Conservation (phyloP, 2,888 invertebrate species). For the Melinaea menophilus region DNA sequence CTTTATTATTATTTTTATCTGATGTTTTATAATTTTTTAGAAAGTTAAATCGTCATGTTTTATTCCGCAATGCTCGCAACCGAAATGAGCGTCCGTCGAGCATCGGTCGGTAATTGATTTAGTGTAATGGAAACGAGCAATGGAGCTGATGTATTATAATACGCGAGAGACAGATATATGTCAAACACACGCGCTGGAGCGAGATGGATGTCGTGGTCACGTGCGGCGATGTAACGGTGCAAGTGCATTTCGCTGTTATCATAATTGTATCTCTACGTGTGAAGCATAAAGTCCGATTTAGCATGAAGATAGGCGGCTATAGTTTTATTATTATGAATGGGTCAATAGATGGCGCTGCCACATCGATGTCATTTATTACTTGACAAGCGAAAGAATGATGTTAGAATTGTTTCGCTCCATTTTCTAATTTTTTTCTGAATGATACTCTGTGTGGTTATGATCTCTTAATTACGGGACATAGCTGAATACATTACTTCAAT, state of each 20-base stretch:
- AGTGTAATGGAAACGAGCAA: conserved; percentile 75
- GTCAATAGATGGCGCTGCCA: conserved; percentile 61
- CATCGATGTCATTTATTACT: conserved; percentile 44
- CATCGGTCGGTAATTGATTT: conserved; percentile 65
- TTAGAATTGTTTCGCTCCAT: conserved; percentile 19
- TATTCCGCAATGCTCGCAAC: conserved; percentile 36
- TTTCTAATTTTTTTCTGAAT: conserved; percentile 3
- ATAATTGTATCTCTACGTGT: conserved; percentile 60
- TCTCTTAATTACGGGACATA: conserved; percentile 19
- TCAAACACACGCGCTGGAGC: conserved; percentile 51
- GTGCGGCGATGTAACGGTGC: conserved; percentile 53
- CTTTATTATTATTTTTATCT: conserved; percentile 52
- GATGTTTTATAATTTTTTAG: conserved; percentile 39
- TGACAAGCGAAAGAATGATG: conserved; percentile 32
- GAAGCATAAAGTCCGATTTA: conserved; percentile 51
- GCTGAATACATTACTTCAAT: not conserved
- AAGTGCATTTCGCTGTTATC: conserved; percentile 57
- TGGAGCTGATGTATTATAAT: conserved; percentile 67
- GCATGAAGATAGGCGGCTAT: conserved; percentile 32
- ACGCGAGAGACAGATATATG: conserved; percentile 59
- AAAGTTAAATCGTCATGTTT: conserved; percentile 23
- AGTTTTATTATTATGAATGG: conserved; percentile 39
- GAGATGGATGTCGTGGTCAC: conserved; percentile 57
- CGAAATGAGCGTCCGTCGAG: conserved; percentile 44
- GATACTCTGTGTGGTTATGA: conserved; percentile 19